Base-by-base conservation (phyloP, 2,888 invertebrate species). In the Noctua pronuba region DNA sequence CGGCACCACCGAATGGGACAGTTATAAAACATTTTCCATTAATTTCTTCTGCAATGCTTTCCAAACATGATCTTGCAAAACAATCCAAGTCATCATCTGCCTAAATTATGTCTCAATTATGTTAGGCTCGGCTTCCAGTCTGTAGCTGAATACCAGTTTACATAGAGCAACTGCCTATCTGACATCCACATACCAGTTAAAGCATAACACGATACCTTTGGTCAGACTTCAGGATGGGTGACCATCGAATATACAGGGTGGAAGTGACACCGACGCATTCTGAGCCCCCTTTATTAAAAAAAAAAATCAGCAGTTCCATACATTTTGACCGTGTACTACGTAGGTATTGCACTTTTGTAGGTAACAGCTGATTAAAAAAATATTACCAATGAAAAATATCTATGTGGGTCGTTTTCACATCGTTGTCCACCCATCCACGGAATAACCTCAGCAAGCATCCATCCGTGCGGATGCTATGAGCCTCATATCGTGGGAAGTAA, bases 401-500 rank as follows among this genome's bases (percentile, higher is more conserved):
- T 35, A 35, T 35, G 35, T 35, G 35, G 2, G 35, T 4, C 35
- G 35, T 35, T 35, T 35, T 35, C 35, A 35, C 35, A 4, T 35
- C 35, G 35, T 2, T 2, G 35, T 35, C 35, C 4, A 64, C 64
- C 38, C 64, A 64, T 41, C 65, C 41, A 65, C 38, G 8, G 18
- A 41, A 16, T 8, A 13, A 41, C n/a, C 62, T 62, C 62, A 62
- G 35, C 35, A 35, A 62, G 31, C 31, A 35, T 35, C 31, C 62
- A 35, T 35, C 62, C 62, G 62, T 62, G 62, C n/a, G n/a, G 65
- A 65, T 65, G 41, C n/a, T 18, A 65, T 41, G n/a, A n/a, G 1
- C 18, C 65, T n/a, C n/a, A 4, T 65, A 65, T 65, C 79, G 83
- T 79, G 83, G 52, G 78, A 64, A 67, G 18, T 77, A 41, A 55